A percentile compares a stretch with the other conserved stretches of the same genome.
Evolutionary conservation across 2,797 vertebrate species (phyloP).

Genomic region (Geotrypetes seraphini): DNA sequence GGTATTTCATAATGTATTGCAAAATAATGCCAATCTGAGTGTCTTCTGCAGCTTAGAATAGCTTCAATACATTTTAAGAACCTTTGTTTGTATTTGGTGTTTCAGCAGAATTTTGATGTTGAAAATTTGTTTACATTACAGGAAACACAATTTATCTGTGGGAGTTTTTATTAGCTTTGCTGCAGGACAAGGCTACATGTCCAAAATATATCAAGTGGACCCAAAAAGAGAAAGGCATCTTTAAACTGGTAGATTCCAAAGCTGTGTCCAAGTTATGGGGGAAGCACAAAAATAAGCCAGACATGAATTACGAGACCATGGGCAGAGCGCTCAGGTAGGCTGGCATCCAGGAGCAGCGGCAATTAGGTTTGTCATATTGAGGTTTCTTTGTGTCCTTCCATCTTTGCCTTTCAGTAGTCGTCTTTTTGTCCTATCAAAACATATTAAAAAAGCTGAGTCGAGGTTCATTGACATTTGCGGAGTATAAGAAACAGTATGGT

Average conservation of each 20-base stretch:
- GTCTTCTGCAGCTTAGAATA: too few species aligned
- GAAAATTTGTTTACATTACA: conserved; percentile 16
- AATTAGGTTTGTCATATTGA: neutral
- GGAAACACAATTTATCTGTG: conserved; percentile 94
- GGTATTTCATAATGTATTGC: too few species aligned
- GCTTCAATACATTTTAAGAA: too few species aligned
- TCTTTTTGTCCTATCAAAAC: too few species aligned
- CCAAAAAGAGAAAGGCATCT: conserved; percentile 84
- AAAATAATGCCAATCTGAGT: too few species aligned
- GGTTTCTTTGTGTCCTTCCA: neutral
- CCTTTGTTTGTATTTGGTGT: too few species aligned
- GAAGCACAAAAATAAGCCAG: conserved; percentile 96
- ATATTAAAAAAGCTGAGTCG: too few species aligned
- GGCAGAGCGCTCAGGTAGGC: conserved; percentile 88
- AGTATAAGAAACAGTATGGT: too few species aligned
- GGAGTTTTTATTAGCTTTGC: conserved; percentile 90
- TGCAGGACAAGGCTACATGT: conserved; percentile 88
- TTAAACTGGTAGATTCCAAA: conserved; percentile 94
- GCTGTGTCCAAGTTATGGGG: conserved; percentile 90
- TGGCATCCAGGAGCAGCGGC: neutral
- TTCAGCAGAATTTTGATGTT: too few species aligned
- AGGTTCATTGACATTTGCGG: too few species aligned
- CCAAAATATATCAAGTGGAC: conserved; percentile 97
- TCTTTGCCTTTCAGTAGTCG: too few species aligned
- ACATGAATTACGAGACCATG: conserved; percentile 98